Base-by-base conservation (phyloP, 1,140 invertebrate genomes). In the Trinorchestia longiramus region DNA sequence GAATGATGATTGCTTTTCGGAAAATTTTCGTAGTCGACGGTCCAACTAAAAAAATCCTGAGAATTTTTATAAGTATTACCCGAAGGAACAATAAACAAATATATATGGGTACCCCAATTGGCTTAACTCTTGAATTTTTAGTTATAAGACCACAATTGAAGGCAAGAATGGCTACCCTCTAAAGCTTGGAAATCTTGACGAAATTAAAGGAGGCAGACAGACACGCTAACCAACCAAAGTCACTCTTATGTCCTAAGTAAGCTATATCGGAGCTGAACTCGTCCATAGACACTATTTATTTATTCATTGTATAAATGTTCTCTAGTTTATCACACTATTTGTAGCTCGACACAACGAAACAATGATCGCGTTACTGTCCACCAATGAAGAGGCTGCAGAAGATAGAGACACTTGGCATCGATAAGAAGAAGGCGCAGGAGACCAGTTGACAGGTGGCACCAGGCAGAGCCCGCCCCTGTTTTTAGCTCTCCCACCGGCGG, bases 241-340 rank as follows among this genome's bases (percentile, higher is more conserved):
- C 62, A 77, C 62, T 23, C 62, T 23, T 36, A 77, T 36, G 43
- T 90, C 41, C 88, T 43, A 90, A 90, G 43, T 15, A 43, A 43
- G 88, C 88, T 90, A 90, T 42, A 43, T 90, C n/a, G 41, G n/a
- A 90, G 88, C 88, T 90, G 6, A 42, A 41, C 43, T 90, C 88
- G 43, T 43, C 15, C 88, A 42, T 42, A 90, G 43, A 90, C 42
- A 90, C 88, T 90, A 94, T 43, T 92, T 53, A 53, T 53, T 53
- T 28, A 44, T 94, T 47, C 92, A 94, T 47, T 45, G 92, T 94
- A 94, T 94, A 94, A 94, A 94, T 94, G 92, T 45, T 94, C 19
- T 94, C 92, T 94, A 94, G 43, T 45, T 94, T 94, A 94, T 94
- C 92, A 94, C 92, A 94, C 92, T 43, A 45, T 94, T 94, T 94